These are phyloP conservation scores for Aleiodes alternator DNA, from an alignment of 2,888 invertebrate species.

Conservation along the genomic window DNA sequence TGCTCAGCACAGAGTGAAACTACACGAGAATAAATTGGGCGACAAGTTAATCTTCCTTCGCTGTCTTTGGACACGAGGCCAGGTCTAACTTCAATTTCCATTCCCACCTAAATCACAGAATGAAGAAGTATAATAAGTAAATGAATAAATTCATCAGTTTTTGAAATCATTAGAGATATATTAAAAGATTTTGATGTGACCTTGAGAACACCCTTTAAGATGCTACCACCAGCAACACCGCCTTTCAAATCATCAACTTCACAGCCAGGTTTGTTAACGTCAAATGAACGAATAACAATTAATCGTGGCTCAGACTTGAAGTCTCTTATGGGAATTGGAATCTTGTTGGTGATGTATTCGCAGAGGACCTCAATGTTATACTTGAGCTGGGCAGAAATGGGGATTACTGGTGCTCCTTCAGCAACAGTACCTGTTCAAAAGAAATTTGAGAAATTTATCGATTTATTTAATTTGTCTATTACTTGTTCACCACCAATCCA, in stretches of 20 bases:
- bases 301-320: slow-evolving; percentile 96
- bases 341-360: slow-evolving; percentile 98
- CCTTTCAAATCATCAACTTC: slow-evolving; percentile 98
- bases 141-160: slow-evolving; percentile 29
- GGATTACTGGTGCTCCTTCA: slow-evolving; percentile 98
- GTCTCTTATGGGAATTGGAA: slow-evolving; percentile 96
- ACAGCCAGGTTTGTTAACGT: slow-evolving; percentile 99
- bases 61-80: slow-evolving; percentile 98
- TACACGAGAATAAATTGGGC: slow-evolving; percentile 97
- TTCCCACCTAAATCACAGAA: slow-evolving; percentile 82
- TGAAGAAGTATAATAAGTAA: slow-evolving; percentile 7
- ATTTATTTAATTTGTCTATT: neutral
- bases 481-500: too few relatives aligned
- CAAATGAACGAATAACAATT: slow-evolving; percentile 97
- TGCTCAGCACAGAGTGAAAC: slow-evolving; percentile 98
- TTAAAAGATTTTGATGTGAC: slow-evolving; percentile 65
- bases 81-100: slow-evolving; percentile 99
- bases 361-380: slow-evolving; percentile 99
- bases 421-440: slow-evolving; percentile 87
- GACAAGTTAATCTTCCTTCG: slow-evolving; percentile 96
- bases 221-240: slow-evolving; percentile 99
- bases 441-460: neutral
- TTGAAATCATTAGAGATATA: slow-evolving; percentile 15
- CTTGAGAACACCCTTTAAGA: slow-evolving; percentile 95
- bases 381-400: slow-evolving; percentile 99